phyloP scores from a whole-genome alignment of 2,888 invertebrate genomes.

The Helobdella robusta region DNA sequence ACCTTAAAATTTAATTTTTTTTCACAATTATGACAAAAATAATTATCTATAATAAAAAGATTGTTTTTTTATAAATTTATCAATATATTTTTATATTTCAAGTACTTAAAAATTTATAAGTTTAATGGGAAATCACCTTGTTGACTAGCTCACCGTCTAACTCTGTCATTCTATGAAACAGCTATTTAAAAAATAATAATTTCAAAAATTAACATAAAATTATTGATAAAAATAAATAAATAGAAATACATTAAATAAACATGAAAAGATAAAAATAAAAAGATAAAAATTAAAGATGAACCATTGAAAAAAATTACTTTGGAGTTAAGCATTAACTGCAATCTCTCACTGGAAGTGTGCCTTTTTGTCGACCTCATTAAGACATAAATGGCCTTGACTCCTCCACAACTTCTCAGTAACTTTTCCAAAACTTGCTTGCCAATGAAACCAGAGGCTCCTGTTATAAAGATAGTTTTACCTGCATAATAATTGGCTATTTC shows the following conservation, averaged over 20 bases:
- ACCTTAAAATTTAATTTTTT: constrained; percentile 52
- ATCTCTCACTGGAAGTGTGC: neutral
- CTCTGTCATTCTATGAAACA: neutral
- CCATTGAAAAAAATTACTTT: too few relatives aligned
- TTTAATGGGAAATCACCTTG: too few relatives aligned
- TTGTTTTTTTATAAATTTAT: too few relatives aligned
- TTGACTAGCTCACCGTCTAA: neutral
- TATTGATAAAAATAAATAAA: too few relatives aligned
- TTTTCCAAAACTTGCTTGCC: constrained; percentile 23
- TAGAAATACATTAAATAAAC: too few relatives aligned
- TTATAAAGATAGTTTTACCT: constrained; percentile 10
- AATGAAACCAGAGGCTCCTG: constrained; percentile 23
- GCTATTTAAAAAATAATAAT: neutral
- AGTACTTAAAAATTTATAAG: too few relatives aligned
- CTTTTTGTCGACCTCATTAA: constrained; percentile 8
- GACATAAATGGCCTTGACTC: constrained; percentile 7
- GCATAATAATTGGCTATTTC: constrained; percentile 16
- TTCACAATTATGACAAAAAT: too few relatives aligned
- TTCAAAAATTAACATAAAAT: neutral
- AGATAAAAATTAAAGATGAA: too few relatives aligned
- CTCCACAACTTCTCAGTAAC: constrained; percentile 8
- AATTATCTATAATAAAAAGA: too few relatives aligned
- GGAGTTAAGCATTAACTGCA: constrained; percentile 8
- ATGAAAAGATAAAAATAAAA: too few relatives aligned
- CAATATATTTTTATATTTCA: too few relatives aligned